Evolutionary conservation across 2,113 vertebrate species (phyloP).

Genomic region (Eulemur macaco): DNA sequence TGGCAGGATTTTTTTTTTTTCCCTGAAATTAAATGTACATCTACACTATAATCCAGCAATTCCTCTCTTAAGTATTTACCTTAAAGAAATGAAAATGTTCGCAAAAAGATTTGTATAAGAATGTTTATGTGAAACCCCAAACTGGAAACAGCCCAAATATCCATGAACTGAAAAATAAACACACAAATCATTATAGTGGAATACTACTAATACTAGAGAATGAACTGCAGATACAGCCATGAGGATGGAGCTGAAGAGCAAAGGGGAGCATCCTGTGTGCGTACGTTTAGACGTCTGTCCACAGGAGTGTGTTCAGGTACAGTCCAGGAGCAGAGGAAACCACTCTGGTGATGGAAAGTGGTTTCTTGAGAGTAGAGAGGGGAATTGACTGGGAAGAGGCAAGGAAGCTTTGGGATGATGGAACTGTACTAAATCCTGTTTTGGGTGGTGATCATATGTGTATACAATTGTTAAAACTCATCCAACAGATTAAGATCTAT

Average conservation of each 20-base stretch:
- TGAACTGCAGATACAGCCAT: not conserved
- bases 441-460: not conserved
- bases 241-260: not conserved
- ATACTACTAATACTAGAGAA: not conserved
- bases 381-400: not conserved
- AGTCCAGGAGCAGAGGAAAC: not conserved
- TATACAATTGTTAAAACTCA: not conserved
- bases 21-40: not conserved
- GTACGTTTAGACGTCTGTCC: not conserved
- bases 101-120: not conserved
- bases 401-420: not conserved
- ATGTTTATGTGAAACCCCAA: not conserved
- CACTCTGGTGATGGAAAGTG: not conserved
- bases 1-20: not conserved
- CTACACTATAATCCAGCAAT: not conserved
- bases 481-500: not conserved
- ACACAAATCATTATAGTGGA: not conserved
- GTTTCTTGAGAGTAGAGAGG: not conserved
- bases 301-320: not conserved
- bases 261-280: not conserved
- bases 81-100: not conserved
- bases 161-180: not conserved
- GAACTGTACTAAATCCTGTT: fast-evolving
- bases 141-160: not conserved
- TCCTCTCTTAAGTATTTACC: not conserved